Conservation (phyloP, 1,140 invertebrate genomes). For the Orchestia grillus region DNA sequence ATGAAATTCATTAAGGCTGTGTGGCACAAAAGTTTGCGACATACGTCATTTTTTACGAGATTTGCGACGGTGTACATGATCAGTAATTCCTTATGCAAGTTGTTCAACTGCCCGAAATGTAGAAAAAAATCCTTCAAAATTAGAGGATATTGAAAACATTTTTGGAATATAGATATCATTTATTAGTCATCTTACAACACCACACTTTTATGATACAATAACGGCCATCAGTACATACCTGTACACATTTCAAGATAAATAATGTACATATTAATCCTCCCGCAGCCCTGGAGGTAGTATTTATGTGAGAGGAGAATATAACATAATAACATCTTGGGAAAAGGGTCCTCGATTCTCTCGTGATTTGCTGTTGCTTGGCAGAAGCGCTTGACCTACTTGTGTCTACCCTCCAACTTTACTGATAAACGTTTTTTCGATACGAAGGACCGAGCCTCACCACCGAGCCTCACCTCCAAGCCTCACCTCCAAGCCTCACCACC, state of each 20-base stretch:
- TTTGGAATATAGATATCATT: slow-evolving; percentile 10
- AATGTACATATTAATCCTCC: neutral
- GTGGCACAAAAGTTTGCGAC: no score
- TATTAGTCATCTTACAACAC: neutral
- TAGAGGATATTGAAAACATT: no score
- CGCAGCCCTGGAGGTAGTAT: neutral
- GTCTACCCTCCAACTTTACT: neutral
- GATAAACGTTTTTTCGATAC: neutral
- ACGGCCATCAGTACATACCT: neutral
- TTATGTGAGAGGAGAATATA: neutral
- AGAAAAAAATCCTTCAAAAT: no score
- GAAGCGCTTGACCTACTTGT: neutral
- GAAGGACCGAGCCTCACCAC: no score
- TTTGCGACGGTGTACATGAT: no score
- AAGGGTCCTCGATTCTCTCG: neutral
- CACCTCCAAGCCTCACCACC: no score
- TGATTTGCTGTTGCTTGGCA: neutral
- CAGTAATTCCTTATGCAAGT: no score
- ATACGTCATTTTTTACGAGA: no score
- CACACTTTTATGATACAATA: neutral
- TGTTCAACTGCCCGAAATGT: no score
- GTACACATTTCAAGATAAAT: neutral
- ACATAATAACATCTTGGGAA: neutral
- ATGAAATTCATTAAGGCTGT: no score
- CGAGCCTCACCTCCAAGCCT: no score